A percentile compares a stretch with the other conserved stretches of the same genome.
These are phyloP conservation scores for Labroides dimidiatus DNA, from an alignment of 2,797 vertebrate species.

Conservation along the genomic window DNA sequence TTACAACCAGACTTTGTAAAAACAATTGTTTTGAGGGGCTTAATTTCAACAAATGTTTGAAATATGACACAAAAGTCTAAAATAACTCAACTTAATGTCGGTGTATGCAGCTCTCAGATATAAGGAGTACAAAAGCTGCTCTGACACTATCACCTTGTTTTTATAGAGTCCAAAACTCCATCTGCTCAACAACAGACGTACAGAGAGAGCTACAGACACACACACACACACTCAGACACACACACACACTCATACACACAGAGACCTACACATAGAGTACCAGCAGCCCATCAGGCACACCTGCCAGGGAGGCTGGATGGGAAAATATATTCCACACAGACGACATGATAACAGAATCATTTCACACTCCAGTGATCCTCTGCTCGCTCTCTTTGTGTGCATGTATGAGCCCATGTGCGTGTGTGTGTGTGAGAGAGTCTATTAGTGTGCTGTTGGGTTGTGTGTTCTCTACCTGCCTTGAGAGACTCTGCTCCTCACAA, in stretches of 20 bases:
- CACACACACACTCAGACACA: conserved; percentile 16
- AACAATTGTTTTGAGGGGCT: too few relatives aligned
- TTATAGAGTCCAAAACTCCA: conserved; percentile 22
- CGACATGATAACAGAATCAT: conserved; percentile 82
- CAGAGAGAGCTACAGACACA: conserved; percentile 19
- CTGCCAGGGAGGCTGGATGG: conserved; percentile 72
- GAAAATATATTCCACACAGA: conserved; percentile 80
- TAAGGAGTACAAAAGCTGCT: conserved; percentile 7
- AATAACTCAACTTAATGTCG: too few relatives aligned
- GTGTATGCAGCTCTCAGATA: too few relatives aligned
- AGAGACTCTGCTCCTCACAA: conserved; percentile 54
- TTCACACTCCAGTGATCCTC: conserved; percentile 74
- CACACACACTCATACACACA: conserved; percentile 30
- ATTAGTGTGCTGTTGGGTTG: conserved; percentile 34
- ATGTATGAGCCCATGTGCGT: conserved; percentile 1
- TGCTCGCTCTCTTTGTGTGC: conserved; percentile 42
- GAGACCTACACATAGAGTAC: conserved; percentile 18
- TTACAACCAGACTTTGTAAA: too few relatives aligned
- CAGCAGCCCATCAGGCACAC: conserved; percentile 62
- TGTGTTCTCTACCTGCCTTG: conserved; percentile 35
- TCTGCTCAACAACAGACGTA: conserved; percentile 30
- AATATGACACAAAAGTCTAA: too few relatives aligned
- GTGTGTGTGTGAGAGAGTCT: conserved; percentile 27
- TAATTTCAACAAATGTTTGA: too few relatives aligned
- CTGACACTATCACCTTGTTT: conserved; percentile 36